A percentile compares a stretch with the other conserved stretches of the same genome.
Evolutionary conservation across 1,140 invertebrate species (phyloP).

Genomic region (Augochlora pura): DNA sequence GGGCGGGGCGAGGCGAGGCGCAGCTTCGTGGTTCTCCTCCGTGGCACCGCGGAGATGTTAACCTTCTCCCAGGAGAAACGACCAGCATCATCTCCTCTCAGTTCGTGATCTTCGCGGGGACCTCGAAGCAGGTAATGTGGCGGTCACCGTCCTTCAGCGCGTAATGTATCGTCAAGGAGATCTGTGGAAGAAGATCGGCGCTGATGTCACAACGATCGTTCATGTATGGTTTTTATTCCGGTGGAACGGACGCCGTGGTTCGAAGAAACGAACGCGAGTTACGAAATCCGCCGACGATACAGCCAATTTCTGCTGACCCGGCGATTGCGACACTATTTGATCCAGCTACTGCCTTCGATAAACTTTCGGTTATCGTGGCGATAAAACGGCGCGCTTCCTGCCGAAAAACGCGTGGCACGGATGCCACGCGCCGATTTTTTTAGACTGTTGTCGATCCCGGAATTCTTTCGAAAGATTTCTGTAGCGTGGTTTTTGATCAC

Average conservation of each 20-base stretch:
- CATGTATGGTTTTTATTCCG: background rate
- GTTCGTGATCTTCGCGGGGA: conserved; percentile 82
- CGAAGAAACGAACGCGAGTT: no score
- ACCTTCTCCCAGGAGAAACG: background rate
- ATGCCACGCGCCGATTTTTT: no score
- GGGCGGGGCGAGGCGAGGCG: background rate
- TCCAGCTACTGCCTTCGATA: conserved; percentile 6
- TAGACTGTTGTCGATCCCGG: no score
- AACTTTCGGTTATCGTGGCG: background rate
- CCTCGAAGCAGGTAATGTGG: conserved; percentile 84
- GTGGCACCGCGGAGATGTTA: no score
- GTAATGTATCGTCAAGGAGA: conserved; percentile 83
- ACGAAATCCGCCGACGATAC: no score
- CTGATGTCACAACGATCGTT: no score
- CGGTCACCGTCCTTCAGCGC: conserved; percentile 78
- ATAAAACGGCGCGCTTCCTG: background rate
- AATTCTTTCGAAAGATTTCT: no score
- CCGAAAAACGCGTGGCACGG: no score
- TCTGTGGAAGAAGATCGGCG: conserved; percentile 65
- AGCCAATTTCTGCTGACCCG: background rate
- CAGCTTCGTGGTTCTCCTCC: background rate
- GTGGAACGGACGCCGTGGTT: no score
- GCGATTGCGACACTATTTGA: background rate
- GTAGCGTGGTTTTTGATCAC: no score
- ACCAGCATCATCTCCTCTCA: background rate